A percentile compares a stretch with the other conserved stretches of the same genome.
phyloP scores from a whole-genome alignment of 2,113 vertebrate genomes.

The Lamprologus callipterus region DNA sequence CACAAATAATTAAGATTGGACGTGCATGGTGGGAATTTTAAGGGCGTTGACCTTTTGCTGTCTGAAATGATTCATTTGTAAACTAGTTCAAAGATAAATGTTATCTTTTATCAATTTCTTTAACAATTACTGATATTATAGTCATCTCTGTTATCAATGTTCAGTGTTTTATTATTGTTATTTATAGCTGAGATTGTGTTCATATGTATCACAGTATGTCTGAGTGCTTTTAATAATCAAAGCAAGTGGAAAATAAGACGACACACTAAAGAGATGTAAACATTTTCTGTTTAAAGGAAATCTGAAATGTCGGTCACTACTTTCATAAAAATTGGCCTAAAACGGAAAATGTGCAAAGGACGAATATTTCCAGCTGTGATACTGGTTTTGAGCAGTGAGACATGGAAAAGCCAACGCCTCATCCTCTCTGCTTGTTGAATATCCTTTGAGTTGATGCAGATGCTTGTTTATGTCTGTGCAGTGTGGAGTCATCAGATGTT shows the following conservation, averaged over 20 bases:
- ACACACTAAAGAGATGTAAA: not conserved
- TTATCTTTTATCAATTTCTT: not conserved
- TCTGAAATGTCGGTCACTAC: not conserved
- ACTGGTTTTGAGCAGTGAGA: not conserved
- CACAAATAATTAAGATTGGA: not conserved
- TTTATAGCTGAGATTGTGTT: not conserved
- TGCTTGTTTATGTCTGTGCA: conserved; percentile 35
- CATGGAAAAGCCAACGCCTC: not conserved
- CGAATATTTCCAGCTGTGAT: rapidly evolving
- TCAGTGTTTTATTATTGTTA: no score
- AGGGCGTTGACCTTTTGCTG: not conserved
- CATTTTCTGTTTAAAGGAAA: not conserved
- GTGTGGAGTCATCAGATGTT: conserved; percentile 91
- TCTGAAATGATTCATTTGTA: not conserved
- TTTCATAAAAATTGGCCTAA: not conserved
- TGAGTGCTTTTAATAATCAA: not conserved
- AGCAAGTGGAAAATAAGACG: not conserved
- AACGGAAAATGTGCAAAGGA: not conserved
- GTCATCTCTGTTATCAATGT: not conserved
- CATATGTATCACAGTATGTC: not conserved
- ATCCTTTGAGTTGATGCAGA: no score
- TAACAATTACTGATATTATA: not conserved
- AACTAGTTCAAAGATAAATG: not conserved
- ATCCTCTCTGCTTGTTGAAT: not conserved
- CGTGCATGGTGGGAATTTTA: not conserved